Percentiles rank a stretch among this genome's conserved stretches.
Evolutionary conservation across 2,113 vertebrate genomes (phyloP).

Genomic region (Hoplias malabaricus): DNA sequence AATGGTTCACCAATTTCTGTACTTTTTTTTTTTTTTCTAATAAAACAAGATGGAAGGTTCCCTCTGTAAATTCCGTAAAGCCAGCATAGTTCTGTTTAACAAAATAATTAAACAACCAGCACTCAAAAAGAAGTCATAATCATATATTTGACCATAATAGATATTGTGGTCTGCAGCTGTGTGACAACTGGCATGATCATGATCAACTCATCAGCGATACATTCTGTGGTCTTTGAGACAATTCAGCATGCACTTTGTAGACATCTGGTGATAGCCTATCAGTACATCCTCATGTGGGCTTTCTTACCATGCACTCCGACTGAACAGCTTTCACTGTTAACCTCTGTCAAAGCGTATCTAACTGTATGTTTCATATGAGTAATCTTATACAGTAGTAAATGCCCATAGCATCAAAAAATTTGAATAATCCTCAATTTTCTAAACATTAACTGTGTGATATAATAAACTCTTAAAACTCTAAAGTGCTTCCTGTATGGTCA

Average conservation of each 20-base stretch:
- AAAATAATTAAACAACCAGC: background rate
- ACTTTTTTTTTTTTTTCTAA: no score
- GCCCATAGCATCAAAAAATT: no score
- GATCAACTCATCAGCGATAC: background rate
- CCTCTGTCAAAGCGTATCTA: background rate
- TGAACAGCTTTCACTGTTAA: background rate
- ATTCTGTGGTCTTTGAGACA: background rate
- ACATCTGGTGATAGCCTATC: background rate
- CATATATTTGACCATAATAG: slow-evolving; percentile 16
- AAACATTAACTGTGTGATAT: no score
- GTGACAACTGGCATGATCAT: background rate
- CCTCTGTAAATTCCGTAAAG: no score
- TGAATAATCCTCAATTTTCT: no score
- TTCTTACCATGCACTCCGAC: background rate
- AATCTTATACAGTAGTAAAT: background rate
- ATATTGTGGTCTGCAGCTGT: background rate
- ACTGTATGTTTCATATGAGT: background rate
- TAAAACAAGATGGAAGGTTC: no score
- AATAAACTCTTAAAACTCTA: no score
- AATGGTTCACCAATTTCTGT: no score
- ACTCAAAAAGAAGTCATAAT: background rate
- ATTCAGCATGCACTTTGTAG: background rate
- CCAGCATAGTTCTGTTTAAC: no score
- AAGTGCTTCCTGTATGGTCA: no score
- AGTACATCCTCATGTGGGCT: background rate